These are phyloP conservation scores for Drosophila bifasciata DNA, from an alignment of 1,140 invertebrate species.

Conservation along the genomic window DNA sequence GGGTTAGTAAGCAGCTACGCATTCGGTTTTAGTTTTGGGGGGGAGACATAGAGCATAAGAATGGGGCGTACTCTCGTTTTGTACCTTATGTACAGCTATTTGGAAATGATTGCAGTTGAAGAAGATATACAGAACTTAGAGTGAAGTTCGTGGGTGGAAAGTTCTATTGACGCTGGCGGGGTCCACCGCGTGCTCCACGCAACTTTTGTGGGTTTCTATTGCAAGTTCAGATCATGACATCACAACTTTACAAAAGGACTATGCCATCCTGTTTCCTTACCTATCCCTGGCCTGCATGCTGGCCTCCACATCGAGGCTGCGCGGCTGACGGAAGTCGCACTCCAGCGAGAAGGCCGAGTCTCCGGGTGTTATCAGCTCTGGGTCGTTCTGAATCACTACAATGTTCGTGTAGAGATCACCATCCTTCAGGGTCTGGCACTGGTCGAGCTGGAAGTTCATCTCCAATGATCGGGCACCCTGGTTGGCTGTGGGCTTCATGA, in stretches of 20 bases:
- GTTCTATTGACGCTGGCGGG: constrained; percentile 77
- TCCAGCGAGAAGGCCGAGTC: constrained; percentile 87
- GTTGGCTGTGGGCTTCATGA: constrained; percentile 84
- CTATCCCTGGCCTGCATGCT: constrained; percentile 84
- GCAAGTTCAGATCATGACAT: constrained; percentile 53
- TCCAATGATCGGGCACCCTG: constrained; percentile 84
- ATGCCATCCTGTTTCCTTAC: constrained; percentile 56
- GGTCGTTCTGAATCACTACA: constrained; percentile 87
- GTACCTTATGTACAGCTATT: constrained; percentile 80
- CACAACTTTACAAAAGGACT: constrained; percentile 15
- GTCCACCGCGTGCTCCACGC: constrained; percentile 76
- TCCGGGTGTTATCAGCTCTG: constrained; percentile 87
- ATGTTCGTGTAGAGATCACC: constrained; percentile 86
- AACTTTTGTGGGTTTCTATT: constrained; percentile 83
- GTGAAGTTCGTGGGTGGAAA: constrained; percentile 42
- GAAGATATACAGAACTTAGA: constrained; percentile 38
- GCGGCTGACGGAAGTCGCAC: constrained; percentile 86
- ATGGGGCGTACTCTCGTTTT: constrained; percentile 32
- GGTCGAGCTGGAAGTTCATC: constrained; percentile 86
- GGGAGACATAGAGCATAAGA: constrained; percentile 13
- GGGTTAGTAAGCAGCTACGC: constrained; percentile 61
- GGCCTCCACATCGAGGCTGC: constrained; percentile 85
- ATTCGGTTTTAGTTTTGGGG: constrained; percentile 26
- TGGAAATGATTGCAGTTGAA: constrained; percentile 60
- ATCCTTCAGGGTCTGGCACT: constrained; percentile 86